Evolutionary conservation across 1,140 invertebrate genomes (phyloP).

Genomic region (Zaprionus gabonicus): DNA sequence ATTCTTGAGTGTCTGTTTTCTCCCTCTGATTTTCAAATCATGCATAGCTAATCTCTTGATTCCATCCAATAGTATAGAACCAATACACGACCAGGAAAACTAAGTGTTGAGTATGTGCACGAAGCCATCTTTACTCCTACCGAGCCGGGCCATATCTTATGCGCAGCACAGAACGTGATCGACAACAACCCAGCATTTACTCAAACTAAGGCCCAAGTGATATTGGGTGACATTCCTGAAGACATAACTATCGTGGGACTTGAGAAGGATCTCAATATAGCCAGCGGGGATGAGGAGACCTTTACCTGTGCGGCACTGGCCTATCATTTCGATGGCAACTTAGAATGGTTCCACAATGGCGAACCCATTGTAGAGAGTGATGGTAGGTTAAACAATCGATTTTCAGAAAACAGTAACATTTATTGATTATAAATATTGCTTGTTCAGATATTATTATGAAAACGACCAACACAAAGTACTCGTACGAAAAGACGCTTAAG

Average conservation of each 20-base stretch:
- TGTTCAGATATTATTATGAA: conserved; percentile 49
- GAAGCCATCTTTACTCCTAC: conserved; percentile 68
- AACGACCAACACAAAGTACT: conserved; percentile 54
- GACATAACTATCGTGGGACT: conserved; percentile 68
- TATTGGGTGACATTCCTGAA: conserved; percentile 69
- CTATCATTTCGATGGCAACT: conserved; percentile 85
- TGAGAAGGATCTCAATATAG: conserved; percentile 76
- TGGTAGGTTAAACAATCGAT: conserved; percentile 24
- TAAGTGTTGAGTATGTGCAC: conserved; percentile 59
- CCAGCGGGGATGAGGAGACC: conserved; percentile 85
- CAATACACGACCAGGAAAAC: conserved; percentile 44
- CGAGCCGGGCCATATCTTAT: conserved; percentile 78
- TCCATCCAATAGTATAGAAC: conserved; percentile 43
- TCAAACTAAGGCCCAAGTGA: conserved; percentile 47
- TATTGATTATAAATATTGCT: neutral
- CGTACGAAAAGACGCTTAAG: conserved; percentile 64
- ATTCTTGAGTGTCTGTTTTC: neutral
- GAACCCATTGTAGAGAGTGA: conserved; percentile 37
- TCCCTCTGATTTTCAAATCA: neutral
- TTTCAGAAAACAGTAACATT: neutral
- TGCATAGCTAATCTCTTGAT: neutral
- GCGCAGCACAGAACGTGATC: conserved; percentile 74
- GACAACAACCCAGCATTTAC: conserved; percentile 16
- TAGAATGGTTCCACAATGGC: conserved; percentile 84
- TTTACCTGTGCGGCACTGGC: conserved; percentile 86